A percentile compares a stretch with the other conserved stretches of the same genome.
Evolutionary conservation across 1,140 invertebrate species (phyloP).

Genomic region (Pantala flavescens): DNA sequence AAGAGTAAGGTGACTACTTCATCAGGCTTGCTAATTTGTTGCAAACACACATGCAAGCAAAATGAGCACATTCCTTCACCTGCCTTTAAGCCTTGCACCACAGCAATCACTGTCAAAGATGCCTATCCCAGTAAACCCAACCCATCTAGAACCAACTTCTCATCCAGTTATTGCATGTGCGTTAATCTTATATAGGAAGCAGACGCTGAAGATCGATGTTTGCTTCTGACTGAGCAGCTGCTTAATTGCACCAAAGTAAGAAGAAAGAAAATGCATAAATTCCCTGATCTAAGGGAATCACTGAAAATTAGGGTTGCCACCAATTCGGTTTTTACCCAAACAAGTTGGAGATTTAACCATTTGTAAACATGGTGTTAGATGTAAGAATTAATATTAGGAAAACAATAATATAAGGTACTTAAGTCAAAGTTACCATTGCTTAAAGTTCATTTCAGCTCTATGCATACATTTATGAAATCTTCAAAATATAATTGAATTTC

Average conservation of each 20-base stretch:
- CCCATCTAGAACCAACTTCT: neutral
- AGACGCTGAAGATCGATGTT: slow-evolving; percentile 5
- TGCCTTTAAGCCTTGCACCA: neutral
- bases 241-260: slow-evolving; percentile 6
- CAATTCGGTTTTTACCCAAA: too few species aligned
- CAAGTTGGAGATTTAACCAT: too few species aligned
- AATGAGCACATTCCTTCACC: slow-evolving; percentile 5
- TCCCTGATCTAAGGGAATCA: neutral
- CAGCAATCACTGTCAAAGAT: neutral
- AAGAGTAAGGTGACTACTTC: neutral
- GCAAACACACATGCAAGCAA: slow-evolving; percentile 8
- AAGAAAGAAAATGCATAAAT: neutral
- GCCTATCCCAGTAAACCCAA: neutral
- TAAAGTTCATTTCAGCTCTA: too few species aligned
- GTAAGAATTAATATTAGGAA: too few species aligned
- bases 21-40: slow-evolving; percentile 6
- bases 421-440: too few species aligned
- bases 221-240: neutral
- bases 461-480: too few species aligned
- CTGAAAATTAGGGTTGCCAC: neutral
- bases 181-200: neutral
- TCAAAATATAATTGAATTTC: too few species aligned
- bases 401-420: too few species aligned
- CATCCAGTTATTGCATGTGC: neutral
- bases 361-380: too few species aligned